Percentiles rank a stretch among this genome's conserved stretches.
These are phyloP conservation scores for Sceloporus undulatus DNA, from an alignment of 2,113 vertebrate species.

Conservation along the genomic window DNA sequence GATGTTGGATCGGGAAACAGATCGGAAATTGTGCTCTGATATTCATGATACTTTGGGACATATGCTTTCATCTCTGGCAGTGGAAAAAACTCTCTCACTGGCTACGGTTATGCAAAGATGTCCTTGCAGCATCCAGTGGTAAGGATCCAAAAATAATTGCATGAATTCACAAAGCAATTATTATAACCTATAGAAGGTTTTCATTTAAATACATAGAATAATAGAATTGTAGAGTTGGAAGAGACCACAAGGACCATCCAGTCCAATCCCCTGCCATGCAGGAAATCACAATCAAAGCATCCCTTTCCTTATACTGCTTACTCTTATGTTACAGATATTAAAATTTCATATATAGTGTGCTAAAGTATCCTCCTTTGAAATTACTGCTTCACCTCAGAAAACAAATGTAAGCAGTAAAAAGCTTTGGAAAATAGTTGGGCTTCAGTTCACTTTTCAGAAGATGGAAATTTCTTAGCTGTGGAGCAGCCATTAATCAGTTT, in stretches of 20 bases:
- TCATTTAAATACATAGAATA: not conserved
- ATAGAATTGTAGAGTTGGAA: too few species aligned
- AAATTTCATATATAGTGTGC: not conserved
- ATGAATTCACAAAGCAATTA: not conserved
- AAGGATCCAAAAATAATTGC: conserved; percentile 53
- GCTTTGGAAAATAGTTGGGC: not conserved
- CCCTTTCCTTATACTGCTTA: not conserved
- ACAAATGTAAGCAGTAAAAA: not conserved
- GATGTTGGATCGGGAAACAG: conserved; percentile 97
- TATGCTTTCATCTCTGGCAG: conserved; percentile 96
- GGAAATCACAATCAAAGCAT: too few species aligned
- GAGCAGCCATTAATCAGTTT: not conserved
- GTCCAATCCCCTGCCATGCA: too few species aligned
- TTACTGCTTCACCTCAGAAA: not conserved
- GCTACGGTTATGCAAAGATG: conserved; percentile 98
- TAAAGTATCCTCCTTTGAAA: not conserved
- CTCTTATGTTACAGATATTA: not conserved
- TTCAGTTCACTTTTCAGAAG: not conserved
- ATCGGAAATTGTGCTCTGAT: conserved; percentile 95
- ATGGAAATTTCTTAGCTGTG: not conserved
- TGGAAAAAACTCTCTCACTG: conserved; percentile 96
- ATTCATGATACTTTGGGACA: conserved; percentile 98
- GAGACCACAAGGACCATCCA: too few species aligned
- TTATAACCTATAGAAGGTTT: not conserved
- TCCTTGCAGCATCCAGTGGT: conserved; percentile 97